Conservation (phyloP, 2,113 vertebrate species). For the Rhodinocichla rosea region DNA sequence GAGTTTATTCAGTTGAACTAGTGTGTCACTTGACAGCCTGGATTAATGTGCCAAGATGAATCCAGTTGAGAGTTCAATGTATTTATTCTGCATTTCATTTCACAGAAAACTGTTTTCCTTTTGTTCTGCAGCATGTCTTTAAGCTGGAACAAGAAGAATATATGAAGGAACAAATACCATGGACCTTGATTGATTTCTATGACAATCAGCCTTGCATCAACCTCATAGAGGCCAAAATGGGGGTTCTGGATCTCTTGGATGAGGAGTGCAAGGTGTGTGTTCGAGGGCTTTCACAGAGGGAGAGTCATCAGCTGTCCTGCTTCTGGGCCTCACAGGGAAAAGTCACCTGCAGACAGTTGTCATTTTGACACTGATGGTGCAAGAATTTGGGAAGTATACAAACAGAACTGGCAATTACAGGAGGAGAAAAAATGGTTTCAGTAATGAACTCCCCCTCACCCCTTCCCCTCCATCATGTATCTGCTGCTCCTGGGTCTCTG, state of each 20-base stretch:
- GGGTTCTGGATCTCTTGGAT: slow-evolving; percentile 92
- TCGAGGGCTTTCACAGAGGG: neutral
- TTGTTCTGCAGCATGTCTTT: slow-evolving; percentile 88
- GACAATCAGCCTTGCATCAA: slow-evolving; percentile 99
- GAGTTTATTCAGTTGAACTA: neutral
- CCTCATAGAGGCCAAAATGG: slow-evolving; percentile 97
- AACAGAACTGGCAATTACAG: neutral
- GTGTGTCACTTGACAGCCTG: neutral
- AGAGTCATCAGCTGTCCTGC: neutral
- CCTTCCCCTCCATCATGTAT: neutral
- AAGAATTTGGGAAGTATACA: neutral
- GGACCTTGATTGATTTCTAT: slow-evolving; percentile 99
- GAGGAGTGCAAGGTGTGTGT: slow-evolving; percentile 92
- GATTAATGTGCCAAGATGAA: neutral
- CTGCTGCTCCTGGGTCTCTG: neutral
- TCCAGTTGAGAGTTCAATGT: neutral
- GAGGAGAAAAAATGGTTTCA: neutral
- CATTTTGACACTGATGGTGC: neutral
- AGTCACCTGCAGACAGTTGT: neutral
- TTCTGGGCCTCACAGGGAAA: neutral
- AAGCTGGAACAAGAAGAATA: slow-evolving; percentile 99
- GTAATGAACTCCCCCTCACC: rapidly evolving
- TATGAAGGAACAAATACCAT: slow-evolving; percentile 98
- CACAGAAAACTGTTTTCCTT: slow-evolving; percentile 1
- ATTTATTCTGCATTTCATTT: slow-evolving; percentile 21